Base-by-base conservation (phyloP, 2,797 vertebrate genomes). In the Macrochelys suwanniensis region DNA sequence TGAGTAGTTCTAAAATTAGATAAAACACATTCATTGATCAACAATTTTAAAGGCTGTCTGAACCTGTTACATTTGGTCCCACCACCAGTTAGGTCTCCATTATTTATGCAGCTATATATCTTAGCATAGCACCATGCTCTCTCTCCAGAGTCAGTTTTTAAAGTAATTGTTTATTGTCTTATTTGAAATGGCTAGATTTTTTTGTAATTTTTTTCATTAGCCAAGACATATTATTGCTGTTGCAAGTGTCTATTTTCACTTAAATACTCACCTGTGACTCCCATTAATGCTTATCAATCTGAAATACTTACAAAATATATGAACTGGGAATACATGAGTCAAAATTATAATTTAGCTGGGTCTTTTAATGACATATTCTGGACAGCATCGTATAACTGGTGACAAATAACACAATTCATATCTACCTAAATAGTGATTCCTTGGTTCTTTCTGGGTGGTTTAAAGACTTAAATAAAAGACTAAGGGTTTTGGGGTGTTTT, bases 251-350 rank as follows among this genome's bases (percentile, higher is more conserved):
- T 90, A 94, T 96, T 92, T 93, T 84, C 88, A 87, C 94, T 94
- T 97, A 96, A 96, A 92, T 93, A 91, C 47, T n/a, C 84, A 89
- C 90, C 96, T 90, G 84, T 84, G 92, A 95, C 95, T 97, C 94
- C 94, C 96, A 96, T 96, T 97, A 97, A 97, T 97, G 93, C 96
- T 96, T 97, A 95, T 95, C 68, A 12, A 84, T 71, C 94, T 97
- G 96, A 94, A 97, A 89, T 89, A 50, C 71, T 95, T 95, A 96
- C 96, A 95, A 96, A 97, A 97, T 97, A 97, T 97, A 97, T 95
- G 93, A 97, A 94, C 97, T 97, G 96, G 95, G 96, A 97, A 95
- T 96, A 95, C 88, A 90, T 91, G 90, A 96, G 90, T 97, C 4
- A 51, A 97, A 97, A 96, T 84, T 93, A 86, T 94, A 97, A 97